A percentile compares a stretch with the other conserved stretches of the same genome.
Evolutionary conservation across 2,888 invertebrate species (phyloP).

Genomic region (Clitarchus hookeri): DNA sequence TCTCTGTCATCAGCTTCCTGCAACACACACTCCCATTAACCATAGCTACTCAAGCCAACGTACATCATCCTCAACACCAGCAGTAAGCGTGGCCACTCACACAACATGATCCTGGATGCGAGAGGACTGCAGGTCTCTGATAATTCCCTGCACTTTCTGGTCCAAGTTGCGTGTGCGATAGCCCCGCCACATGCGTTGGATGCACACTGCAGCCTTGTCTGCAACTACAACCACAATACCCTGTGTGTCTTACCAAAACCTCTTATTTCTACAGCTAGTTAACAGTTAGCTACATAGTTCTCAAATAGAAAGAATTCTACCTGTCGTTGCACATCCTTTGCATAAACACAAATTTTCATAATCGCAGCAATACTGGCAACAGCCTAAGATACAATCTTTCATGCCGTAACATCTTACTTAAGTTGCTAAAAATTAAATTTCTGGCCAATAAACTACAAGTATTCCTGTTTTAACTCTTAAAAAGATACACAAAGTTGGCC

Average conservation of each 20-base stretch:
- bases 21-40: constrained; percentile 35
- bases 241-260: background rate
- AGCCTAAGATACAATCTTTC: no score
- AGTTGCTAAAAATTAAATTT: no score
- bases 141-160: constrained; percentile 65
- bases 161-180: constrained; percentile 77
- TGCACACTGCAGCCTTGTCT: constrained; percentile 69
- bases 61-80: background rate
- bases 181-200: constrained; percentile 87
- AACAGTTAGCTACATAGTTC: no score
- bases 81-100: constrained; percentile 57
- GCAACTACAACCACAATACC: constrained; percentile 29
- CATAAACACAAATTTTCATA: no score
- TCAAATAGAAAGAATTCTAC: no score
- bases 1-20: constrained; percentile 80
- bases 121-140: constrained; percentile 73
- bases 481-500: no score
- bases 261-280: no score
- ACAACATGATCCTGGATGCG: constrained; percentile 83
- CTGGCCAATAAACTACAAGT: no score
- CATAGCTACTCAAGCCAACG: background rate
- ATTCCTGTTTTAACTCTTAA: no score
- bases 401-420: no score
- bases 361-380: no score
- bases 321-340: no score